A percentile compares a stretch with the other conserved stretches of the same genome.
Conservation (phyloP, 2,797 vertebrate genomes). For the Garrulus glandarius region DNA sequence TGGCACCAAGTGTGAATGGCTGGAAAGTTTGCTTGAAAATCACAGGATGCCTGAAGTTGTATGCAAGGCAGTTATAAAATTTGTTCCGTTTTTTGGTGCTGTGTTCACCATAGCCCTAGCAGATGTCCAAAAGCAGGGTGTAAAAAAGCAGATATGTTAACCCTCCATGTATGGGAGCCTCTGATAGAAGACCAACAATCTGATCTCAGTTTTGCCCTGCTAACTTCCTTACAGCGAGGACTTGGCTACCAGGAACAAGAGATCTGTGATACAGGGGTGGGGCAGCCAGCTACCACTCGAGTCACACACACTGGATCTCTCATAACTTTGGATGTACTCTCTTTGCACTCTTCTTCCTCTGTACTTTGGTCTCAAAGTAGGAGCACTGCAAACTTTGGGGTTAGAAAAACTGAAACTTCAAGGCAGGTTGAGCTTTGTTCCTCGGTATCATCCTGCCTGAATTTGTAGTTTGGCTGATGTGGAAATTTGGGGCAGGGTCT, state of each 20-base stretch:
- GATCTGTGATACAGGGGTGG: neutral
- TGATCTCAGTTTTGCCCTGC: neutral
- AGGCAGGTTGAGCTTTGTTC: neutral
- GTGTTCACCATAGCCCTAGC: neutral
- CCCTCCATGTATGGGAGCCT: neutral
- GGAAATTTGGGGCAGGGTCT: neutral
- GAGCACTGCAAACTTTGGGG: neutral
- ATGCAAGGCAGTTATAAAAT: neutral
- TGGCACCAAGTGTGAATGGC: neutral
- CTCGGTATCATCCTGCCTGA: neutral
- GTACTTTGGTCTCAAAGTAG: neutral
- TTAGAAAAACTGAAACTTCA: neutral
- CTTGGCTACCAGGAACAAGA: neutral
- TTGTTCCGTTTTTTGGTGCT: neutral
- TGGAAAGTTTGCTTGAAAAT: neutral
- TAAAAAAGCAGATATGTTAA: neutral
- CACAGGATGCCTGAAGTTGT: neutral
- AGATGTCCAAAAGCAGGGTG: neutral
- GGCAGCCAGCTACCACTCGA: neutral
- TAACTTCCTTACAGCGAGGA: neutral
- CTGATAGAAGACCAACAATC: neutral
- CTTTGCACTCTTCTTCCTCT: neutral
- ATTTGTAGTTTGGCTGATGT: neutral
- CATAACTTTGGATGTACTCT: neutral
- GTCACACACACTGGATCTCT: neutral